phyloP scores from a whole-genome alignment of 2,888 invertebrate species.

The Stenurella melanura region DNA sequence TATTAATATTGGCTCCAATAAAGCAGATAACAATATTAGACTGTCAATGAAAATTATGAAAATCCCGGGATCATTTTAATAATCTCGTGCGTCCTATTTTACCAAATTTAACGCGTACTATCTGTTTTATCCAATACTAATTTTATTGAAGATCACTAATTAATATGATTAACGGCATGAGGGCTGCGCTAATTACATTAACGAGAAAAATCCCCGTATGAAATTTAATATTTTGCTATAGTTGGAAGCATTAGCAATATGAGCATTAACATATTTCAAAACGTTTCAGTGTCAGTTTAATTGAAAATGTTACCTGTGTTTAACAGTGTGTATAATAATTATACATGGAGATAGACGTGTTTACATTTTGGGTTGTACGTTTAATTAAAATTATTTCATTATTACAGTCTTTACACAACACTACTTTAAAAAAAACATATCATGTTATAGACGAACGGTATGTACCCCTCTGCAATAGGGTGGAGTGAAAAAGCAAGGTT shows the following conservation, averaged over 20 bases:
- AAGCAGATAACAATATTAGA: background rate
- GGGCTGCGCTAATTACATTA: background rate
- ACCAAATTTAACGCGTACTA: background rate
- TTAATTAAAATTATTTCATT: constrained; percentile 28
- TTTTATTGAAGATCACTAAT: background rate
- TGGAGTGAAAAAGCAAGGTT: no score
- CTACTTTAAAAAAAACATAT: no score
- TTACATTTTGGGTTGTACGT: constrained; percentile 14
- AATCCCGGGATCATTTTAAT: background rate
- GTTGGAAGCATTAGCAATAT: background rate
- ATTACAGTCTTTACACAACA: background rate
- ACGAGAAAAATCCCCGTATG: background rate
- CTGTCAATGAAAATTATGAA: constrained; percentile 1
- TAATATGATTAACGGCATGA: background rate
- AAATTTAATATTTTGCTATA: constrained; percentile 4
- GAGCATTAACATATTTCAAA: background rate
- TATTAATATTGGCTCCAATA: background rate
- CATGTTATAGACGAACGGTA: no score
- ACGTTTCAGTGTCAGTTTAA: constrained; percentile 21
- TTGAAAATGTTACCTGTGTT: constrained; percentile 29
- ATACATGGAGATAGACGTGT: constrained; percentile 21
- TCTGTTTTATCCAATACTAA: background rate
- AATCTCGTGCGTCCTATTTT: background rate
- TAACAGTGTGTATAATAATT: constrained; percentile 23
- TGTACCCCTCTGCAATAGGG: no score